Evolutionary conservation across 92 coral and sea anemone genomes (phyloP).

Genomic region (Desmophyllum pertusum): DNA sequence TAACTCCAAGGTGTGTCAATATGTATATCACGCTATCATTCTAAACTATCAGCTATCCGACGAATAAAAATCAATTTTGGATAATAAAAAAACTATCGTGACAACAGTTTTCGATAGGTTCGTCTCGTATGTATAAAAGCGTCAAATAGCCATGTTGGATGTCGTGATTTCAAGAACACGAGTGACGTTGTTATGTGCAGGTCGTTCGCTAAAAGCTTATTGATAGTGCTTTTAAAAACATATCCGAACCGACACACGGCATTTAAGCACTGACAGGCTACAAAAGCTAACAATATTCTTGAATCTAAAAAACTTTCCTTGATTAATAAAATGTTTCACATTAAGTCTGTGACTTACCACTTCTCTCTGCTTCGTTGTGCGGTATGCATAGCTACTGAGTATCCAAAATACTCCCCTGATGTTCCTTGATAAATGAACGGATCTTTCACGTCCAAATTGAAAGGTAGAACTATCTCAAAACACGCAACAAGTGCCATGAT

Average conservation of each 20-base stretch:
- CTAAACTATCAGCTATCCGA: not conserved
- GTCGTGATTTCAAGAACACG: too few species aligned
- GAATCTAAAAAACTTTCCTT: not conserved
- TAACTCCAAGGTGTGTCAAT: not conserved
- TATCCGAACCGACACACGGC: too few species aligned
- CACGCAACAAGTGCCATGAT: constrained; percentile 5
- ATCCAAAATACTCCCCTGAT: constrained; percentile 79
- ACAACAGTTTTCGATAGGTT: too few species aligned
- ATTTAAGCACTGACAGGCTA: not conserved
- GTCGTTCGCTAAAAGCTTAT: too few species aligned
- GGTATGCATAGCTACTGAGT: constrained; percentile 71
- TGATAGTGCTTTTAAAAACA: too few species aligned
- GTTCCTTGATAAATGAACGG: constrained; percentile 60
- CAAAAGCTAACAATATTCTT: not conserved
- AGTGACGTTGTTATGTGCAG: too few species aligned
- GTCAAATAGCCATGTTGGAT: too few species aligned
- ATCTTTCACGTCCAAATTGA: constrained; percentile 63
- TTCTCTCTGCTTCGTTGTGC: constrained; percentile 28
- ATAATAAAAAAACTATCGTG: not conserved
- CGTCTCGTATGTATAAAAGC: too few species aligned
- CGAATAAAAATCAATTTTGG: not conserved
- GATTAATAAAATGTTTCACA: not conserved
- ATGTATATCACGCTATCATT: not conserved
- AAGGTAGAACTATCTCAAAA: constrained; percentile 35
- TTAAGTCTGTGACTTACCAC: constrained; percentile 50